Evolutionary conservation across 1,140 invertebrate species (phyloP), one percentile per base, ranked within the genome.

Genomic region (Orius laevigatus): DNA sequence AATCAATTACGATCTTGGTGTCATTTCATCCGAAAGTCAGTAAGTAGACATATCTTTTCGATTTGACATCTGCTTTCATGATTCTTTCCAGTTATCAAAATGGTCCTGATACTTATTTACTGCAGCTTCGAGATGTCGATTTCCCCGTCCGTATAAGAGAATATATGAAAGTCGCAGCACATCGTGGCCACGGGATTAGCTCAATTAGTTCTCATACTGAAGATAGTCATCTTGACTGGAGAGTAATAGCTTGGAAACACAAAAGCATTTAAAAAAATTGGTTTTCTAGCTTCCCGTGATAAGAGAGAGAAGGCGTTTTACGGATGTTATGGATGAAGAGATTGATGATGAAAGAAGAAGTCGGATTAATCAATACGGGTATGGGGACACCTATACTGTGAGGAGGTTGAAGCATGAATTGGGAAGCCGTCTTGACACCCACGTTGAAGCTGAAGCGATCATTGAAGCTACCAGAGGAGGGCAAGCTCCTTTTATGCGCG

Each of bases 291-390:
- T 84, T 0, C 86, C 88, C 5, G 75, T 88, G 4, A 87, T 94
- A 55, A 72, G 84, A 18, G 90, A 94, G 66, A 69, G 90, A 49
- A 76, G 90, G 50, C 76, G 87, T 40, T 93, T 94, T 61, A 90
- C 84, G 5, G 90, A 94, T 59, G 76, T 94, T 1, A 92, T 93
- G 88, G 90, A 94, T 62, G 90, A 94, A 62, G 88, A 94, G 67
- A 91, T 93, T 48, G 85, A 91, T 55, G 88, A 92, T 62, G 88
- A 92, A 63, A 71, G 81, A 14, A 80, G 77, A 56, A 79, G 76
- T 5, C 69, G 84, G 10, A 85, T 87, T 53, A 84, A 79, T 58
- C 72, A 76, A 57, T 88, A 87, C 58, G 79, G 79, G 36, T 65
- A 71, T 11, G 70, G 72, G 3, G 82, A 85, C 51, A 76, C 69